Evolutionary conservation across 1,140 invertebrate genomes (phyloP).

Genomic region (Cotesia typhae): DNA sequence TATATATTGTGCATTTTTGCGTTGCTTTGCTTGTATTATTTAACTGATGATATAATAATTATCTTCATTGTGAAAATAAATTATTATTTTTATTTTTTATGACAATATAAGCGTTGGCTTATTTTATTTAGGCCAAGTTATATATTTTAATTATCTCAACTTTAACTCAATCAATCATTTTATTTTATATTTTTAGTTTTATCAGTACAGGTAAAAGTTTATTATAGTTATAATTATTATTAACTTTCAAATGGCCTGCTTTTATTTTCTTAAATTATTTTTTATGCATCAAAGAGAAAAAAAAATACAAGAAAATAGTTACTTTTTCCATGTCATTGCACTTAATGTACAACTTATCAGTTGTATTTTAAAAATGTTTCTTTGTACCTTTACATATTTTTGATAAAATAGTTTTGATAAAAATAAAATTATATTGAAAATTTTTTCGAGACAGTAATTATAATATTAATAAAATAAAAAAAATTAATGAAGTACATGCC

Average conservation of each 20-base stretch:
- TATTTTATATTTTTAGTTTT: not conserved
- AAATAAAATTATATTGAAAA: too few relatives aligned
- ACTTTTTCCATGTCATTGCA: not conserved
- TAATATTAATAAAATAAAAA: not conserved
- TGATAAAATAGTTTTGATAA: too few relatives aligned
- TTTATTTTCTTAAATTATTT: not conserved
- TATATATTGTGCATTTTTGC: too few relatives aligned
- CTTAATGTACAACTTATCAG: not conserved
- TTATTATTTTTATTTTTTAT: too few relatives aligned
- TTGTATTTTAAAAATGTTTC: too few relatives aligned
- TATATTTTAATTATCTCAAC: too few relatives aligned
- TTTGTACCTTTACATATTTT: too few relatives aligned
- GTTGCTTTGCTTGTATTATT: too few relatives aligned
- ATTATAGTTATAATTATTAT: not conserved
- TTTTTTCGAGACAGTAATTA: too few relatives aligned
- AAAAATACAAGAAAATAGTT: slow-evolving; percentile 6
- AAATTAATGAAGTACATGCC: slow-evolving; percentile 74
- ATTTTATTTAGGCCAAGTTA: slow-evolving; percentile 2
- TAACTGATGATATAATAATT: too few relatives aligned
- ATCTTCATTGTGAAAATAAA: too few relatives aligned
- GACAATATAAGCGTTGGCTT: too few relatives aligned
- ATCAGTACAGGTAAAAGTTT: not conserved
- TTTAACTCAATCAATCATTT: not conserved
- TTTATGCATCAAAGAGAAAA: not conserved
- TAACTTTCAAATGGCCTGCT: not conserved